Base-by-base conservation (phyloP, 2,888 invertebrate species). In the Seladonia tumulorum region DNA sequence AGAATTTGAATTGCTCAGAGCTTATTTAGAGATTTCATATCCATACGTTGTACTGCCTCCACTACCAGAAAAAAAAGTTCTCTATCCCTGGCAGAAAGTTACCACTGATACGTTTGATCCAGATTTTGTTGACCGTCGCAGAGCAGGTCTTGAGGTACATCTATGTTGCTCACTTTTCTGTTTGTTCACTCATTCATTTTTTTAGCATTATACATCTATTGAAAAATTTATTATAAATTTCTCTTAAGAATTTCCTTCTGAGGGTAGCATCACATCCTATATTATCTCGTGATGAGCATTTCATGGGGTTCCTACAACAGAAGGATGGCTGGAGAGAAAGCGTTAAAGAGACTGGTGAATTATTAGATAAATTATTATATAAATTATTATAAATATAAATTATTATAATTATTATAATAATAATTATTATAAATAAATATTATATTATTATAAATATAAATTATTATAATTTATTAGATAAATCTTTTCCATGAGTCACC, bases 41-140 rank as follows among this genome's bases (percentile, higher is more conserved):
- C 97, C 98, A n/a, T 97, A 97, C 93, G 96, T 97, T 76, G 97
- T 98, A 22, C 96, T 98, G 91, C 98, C 98, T 39, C 97, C 98
- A 0, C 94, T 98, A 80, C 98, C 98, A 3, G 98, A 98, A 91
- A 98, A 98, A 94, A 96, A 96, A 96, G 96, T 96, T 86, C 95
- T 97, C 90, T 97, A 96, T 95, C 97, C 97, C 5, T 98, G 98
- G 98, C 97, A 97, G 88, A 98, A 98, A 94, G 95, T 96, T 60
- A 96, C 97, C 4, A 97, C 97, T 1, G 98, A 98, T 93, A 97
- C 97, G 22, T 97, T 98, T 90, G 98, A 98, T 94, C 97, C 98
- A 0, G 98, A 98, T 93, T 98, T 98, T 94, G 97, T 98, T 53
- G 98, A 98, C 94, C 96, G 98, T n/a, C 96, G 98, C 86, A 96